A percentile compares a stretch with the other conserved stretches of the same genome.
Evolutionary conservation across 2,797 vertebrate genomes (phyloP).

Genomic region (Scarus forsteni): DNA sequence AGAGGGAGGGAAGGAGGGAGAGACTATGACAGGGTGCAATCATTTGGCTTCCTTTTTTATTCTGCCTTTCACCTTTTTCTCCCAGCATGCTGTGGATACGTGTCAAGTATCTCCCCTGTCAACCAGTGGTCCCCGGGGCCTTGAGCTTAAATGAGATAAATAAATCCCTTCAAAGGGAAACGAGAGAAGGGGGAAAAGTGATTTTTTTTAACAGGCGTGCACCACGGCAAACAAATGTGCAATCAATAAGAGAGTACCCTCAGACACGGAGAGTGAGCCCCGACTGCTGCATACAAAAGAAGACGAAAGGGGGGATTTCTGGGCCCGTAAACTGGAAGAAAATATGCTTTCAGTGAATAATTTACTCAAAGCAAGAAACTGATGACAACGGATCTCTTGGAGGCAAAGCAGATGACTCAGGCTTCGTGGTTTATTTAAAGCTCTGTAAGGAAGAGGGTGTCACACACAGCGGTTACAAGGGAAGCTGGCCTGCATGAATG

Average conservation of each 20-base stretch:
- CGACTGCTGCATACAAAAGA: slow-evolving; percentile 44
- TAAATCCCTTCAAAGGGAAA: slow-evolving; percentile 59
- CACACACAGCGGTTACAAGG: slow-evolving; percentile 13
- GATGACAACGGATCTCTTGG: slow-evolving; percentile 21
- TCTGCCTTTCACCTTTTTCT: slow-evolving; percentile 53
- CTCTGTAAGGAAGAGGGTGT: slow-evolving; percentile 12
- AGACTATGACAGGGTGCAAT: slow-evolving; percentile 45
- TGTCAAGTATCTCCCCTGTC: slow-evolving; percentile 29
- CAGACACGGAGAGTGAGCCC: slow-evolving; percentile 39
- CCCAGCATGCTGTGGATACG: slow-evolving; percentile 34
- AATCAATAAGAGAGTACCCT: slow-evolving; percentile 63
- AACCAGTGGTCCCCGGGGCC: slow-evolving; percentile 42
- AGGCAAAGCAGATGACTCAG: slow-evolving; percentile 7
- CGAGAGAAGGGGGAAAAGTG: slow-evolving; percentile 14
- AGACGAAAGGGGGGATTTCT: slow-evolving; percentile 8
- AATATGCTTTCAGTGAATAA: slow-evolving; percentile 47
- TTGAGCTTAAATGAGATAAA: slow-evolving; percentile 62
- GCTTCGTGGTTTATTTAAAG: slow-evolving; percentile 27
- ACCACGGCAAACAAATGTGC: slow-evolving; percentile 69
- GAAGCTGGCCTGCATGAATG: not conserved
- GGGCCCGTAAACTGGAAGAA: slow-evolving; percentile 29
- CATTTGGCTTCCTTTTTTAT: slow-evolving; percentile 51
- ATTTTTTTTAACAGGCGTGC: slow-evolving; percentile 47
- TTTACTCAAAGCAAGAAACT: slow-evolving; percentile 37
- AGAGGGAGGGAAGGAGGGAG: slow-evolving; percentile 18